Evolutionary conservation across 2,888 invertebrate species (phyloP).

Genomic region (Dynastes hyllus): DNA sequence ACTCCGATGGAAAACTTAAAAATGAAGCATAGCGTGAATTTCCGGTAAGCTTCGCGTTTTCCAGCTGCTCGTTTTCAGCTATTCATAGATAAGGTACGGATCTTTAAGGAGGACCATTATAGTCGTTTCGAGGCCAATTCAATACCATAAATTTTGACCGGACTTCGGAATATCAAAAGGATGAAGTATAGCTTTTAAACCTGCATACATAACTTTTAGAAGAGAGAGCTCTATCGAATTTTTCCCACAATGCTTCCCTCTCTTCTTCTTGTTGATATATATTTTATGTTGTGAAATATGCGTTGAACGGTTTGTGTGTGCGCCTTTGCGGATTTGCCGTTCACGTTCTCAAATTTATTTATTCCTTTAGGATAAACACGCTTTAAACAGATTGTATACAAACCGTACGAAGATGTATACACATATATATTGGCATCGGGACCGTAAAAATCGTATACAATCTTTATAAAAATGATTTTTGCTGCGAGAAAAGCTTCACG

Average conservation of each 20-base stretch:
- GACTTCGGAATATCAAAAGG: conserved; percentile 59
- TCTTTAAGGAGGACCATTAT: conserved; percentile 59
- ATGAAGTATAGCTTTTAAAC: conserved; percentile 55
- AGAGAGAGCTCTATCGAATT: conserved; percentile 45
- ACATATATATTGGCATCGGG: background rate
- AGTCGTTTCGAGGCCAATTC: conserved; percentile 60
- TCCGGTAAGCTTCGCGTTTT: conserved; percentile 55
- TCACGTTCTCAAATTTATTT: conserved; percentile 34
- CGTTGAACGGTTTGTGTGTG: conserved; percentile 27
- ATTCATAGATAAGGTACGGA: conserved; percentile 59
- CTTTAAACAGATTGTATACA: conserved; percentile 20
- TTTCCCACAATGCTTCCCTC: conserved; percentile 41
- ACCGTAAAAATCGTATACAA: background rate
- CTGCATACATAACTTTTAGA: conserved; percentile 50
- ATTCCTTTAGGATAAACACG: conserved; percentile 30
- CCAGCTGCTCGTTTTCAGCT: conserved; percentile 58
- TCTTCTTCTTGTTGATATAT: conserved; percentile 35
- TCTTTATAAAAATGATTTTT: too few relatives aligned
- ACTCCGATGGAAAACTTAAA: conserved; percentile 49
- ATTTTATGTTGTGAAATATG: conserved; percentile 42
- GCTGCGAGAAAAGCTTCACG: too few relatives aligned
- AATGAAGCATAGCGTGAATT: conserved; percentile 55
- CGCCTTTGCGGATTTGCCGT: conserved; percentile 33
- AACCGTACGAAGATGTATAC: conserved; percentile 22
- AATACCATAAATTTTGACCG: conserved; percentile 59